Percentiles rank a stretch among this genome's conserved stretches.
phyloP scores from a whole-genome alignment of 2,888 invertebrate species.

The Phorcus lineatus region DNA sequence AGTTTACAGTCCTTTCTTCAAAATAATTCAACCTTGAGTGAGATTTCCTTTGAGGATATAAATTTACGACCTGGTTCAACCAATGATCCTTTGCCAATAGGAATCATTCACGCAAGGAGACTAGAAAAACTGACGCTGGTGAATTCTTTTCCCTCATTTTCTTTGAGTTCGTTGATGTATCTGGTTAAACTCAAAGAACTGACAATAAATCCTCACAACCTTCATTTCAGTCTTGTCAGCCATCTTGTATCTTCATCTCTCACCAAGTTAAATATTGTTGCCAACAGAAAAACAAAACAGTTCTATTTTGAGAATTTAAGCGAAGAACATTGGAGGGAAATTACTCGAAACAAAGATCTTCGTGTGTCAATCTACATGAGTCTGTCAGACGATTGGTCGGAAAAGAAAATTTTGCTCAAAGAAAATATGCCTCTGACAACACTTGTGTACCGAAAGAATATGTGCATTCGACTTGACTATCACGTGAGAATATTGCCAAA shows the following conservation, averaged over 20 bases:
- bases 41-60: constrained; percentile 38
- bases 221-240: constrained; percentile 47
- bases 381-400: constrained; percentile 45
- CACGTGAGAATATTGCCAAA: constrained; percentile 28
- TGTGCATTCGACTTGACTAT: constrained; percentile 37
- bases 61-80: constrained; percentile 31
- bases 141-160: constrained; percentile 46
- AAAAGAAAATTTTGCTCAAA: constrained; percentile 49
- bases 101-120: constrained; percentile 37
- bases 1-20: constrained; percentile 36
- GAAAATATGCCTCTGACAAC: constrained; percentile 45
- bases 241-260: constrained; percentile 47
- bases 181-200: constrained; percentile 48
- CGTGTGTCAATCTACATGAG: constrained; percentile 47
- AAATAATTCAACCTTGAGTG: constrained; percentile 34
- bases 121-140: constrained; percentile 43
- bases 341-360: constrained; percentile 39
- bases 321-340: constrained; percentile 48
- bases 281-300: constrained; percentile 40
- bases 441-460: constrained; percentile 41
- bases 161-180: constrained; percentile 50
- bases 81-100: constrained; percentile 45
- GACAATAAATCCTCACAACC: constrained; percentile 43
- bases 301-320: constrained; percentile 48
- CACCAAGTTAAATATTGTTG: constrained; percentile 44